A percentile compares a stretch with the other conserved stretches of the same genome.
phyloP scores from a whole-genome alignment of 2,888 invertebrate species.

The Trissolcus japonicus region DNA sequence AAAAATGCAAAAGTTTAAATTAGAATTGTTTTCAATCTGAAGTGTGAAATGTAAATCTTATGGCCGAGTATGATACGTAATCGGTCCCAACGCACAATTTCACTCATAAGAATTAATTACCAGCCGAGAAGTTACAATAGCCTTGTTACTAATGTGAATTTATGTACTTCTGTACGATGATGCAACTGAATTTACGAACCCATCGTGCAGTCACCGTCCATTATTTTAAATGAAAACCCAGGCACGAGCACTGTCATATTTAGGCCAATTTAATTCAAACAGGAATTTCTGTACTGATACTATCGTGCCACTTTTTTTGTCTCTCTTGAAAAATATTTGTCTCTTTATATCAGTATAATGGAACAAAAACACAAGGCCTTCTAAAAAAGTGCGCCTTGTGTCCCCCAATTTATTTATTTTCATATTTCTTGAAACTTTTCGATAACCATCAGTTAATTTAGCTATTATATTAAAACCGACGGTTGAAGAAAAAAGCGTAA shows the following conservation, averaged over 20 bases:
- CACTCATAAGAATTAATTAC: constrained; percentile 48
- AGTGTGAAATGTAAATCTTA: too few relatives aligned
- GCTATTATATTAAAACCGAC: constrained; percentile 5
- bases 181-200: constrained; percentile 42
- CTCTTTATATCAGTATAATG: too few relatives aligned
- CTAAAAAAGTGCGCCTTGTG: too few relatives aligned
- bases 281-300: too few relatives aligned
- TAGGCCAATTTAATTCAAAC: too few relatives aligned
- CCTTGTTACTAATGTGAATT: constrained; percentile 52
- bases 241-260: too few relatives aligned
- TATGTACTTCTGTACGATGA: constrained; percentile 44
- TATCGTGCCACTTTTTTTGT: not conserved
- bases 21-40: too few relatives aligned
- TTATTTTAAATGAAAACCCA: not conserved
- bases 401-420: too few relatives aligned
- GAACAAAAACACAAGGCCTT: not conserved
- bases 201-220: constrained; percentile 12
- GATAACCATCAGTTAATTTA: constrained; percentile 9
- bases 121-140: constrained; percentile 35
- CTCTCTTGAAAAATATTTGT: not conserved
- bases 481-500: not conserved
- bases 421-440: too few relatives aligned
- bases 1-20: too few relatives aligned
- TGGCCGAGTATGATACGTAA: constrained; percentile 26
- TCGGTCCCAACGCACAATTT: constrained; percentile 39